Evolutionary conservation across 1,140 invertebrate species (phyloP).

Genomic region (Calosoma granatense): DNA sequence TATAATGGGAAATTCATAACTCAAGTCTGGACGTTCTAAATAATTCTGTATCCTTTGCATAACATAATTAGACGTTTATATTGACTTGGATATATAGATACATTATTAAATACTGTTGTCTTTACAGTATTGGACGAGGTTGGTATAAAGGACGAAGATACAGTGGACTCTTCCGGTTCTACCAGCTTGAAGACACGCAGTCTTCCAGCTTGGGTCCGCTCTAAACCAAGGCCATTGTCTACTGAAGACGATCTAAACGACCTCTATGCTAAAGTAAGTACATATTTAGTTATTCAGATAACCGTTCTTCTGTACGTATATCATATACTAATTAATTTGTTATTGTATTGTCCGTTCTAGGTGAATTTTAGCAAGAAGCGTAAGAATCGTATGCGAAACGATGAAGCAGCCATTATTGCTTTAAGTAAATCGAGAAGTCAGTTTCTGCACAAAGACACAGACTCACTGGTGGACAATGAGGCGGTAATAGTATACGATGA

Average conservation of each 20-base stretch:
- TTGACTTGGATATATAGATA: not conserved
- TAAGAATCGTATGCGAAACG: slow-evolving; percentile 61
- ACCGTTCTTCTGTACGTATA: not conserved
- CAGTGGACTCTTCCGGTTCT: slow-evolving; percentile 35
- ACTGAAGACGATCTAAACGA: slow-evolving; percentile 58
- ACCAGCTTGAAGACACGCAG: slow-evolving; percentile 53
- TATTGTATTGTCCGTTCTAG: slow-evolving; percentile 33
- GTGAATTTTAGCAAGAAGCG: slow-evolving; percentile 60
- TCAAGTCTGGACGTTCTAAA: not conserved
- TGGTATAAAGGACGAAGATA: slow-evolving; percentile 28
- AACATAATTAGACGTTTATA: no score
- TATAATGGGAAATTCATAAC: no score
- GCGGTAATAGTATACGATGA: slow-evolving; percentile 65
- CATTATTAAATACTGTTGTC: not conserved
- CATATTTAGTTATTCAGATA: not conserved
- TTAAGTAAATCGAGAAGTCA: slow-evolving; percentile 59
- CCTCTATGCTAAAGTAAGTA: slow-evolving; percentile 55
- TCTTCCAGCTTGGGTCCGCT: slow-evolving; percentile 53
- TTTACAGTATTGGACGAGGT: slow-evolving; percentile 49
- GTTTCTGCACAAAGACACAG: slow-evolving; percentile 47
- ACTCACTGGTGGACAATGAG: slow-evolving; percentile 51
- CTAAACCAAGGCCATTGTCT: slow-evolving; percentile 49
- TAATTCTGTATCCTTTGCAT: no score
- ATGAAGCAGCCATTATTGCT: slow-evolving; percentile 64
- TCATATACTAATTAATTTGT: slow-evolving; percentile 8